Conservation (phyloP, 2,888 invertebrate species). For the Pomacea canaliculata region DNA sequence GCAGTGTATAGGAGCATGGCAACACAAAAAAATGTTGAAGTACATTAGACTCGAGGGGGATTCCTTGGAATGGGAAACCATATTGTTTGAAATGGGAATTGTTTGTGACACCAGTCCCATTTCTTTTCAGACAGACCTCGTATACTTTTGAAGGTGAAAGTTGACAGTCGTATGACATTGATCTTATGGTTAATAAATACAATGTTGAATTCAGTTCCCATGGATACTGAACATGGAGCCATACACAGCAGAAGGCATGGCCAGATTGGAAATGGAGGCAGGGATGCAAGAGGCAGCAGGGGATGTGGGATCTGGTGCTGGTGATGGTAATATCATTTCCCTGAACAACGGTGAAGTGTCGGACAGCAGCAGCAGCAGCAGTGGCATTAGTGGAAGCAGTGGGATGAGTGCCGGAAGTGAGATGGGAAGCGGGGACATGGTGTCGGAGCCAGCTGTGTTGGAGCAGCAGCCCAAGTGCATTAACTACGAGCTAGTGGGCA, state of each 20-base stretch:
- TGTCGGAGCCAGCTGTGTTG: slow-evolving; percentile 41
- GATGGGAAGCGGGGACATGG: slow-evolving; percentile 4
- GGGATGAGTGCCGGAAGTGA: slow-evolving; percentile 11
- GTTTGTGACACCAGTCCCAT: too few relatives aligned
- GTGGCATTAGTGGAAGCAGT: slow-evolving; percentile 14
- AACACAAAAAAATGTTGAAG: too few relatives aligned
- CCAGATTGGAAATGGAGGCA: slow-evolving; percentile 43
- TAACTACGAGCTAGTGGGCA: slow-evolving; percentile 72
- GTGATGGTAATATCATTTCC: slow-evolving; percentile 8
- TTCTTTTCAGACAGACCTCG: too few relatives aligned
- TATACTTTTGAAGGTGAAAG: too few relatives aligned
- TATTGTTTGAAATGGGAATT: too few relatives aligned
- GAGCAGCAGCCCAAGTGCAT: slow-evolving; percentile 55
- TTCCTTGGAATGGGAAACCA: too few relatives aligned
- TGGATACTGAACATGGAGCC: slow-evolving; percentile 72
- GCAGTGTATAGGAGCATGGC: too few relatives aligned
- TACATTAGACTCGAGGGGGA: too few relatives aligned
- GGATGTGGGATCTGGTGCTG: not conserved
- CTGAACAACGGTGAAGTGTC: slow-evolving; percentile 29
- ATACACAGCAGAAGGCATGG: slow-evolving; percentile 72
- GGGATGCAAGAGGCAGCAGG: slow-evolving; percentile 13
- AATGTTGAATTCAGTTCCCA: slow-evolving; percentile 68
- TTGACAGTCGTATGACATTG: too few relatives aligned
- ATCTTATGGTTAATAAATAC: too few relatives aligned
- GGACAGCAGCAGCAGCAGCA: slow-evolving; percentile 12